Base-by-base conservation (phyloP, 2,113 vertebrate species). In the Chunga burmeisteri region DNA sequence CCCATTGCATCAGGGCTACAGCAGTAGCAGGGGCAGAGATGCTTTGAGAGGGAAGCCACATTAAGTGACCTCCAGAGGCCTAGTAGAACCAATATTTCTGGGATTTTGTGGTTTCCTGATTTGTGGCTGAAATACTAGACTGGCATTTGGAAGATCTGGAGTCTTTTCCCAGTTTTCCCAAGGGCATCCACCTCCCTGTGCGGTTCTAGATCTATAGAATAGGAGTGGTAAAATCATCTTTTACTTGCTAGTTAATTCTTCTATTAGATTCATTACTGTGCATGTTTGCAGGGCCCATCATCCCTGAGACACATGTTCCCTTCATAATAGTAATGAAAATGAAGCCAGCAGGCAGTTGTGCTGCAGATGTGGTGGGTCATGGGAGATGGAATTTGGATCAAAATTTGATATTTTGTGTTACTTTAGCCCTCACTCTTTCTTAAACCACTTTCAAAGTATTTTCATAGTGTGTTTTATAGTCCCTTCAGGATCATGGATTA, bases 391-490 rank as follows among this genome's bases (percentile, higher is more conserved):
- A 90, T 77, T 78, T 77, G 53, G 49, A 68, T 75, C 56, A 44
- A 67, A 87, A 15, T 75, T 91, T 75, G 81, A 53, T 75, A 38
- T 87, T 91, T 94, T 65, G 1, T 79, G 27, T 79, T 91, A 38
- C 73, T 79, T 94, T 94, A 87, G 70, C 36, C 49, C 42, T 81
- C 42, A 7, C 5, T 87, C 46, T 56, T 38, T 80, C 53, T 96
- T 83, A 81, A 91, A 65, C 19, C 9, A 49, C 44, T 85, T 85
- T 38, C 46, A 79, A 93, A 95, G 23, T 94, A 92, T 93, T 94
- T 97, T 96, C 91, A 80, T 29, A 26, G 4, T 32, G 70, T 53
- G 58, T 91, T 97, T 95, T 77, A 86, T 71, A 81, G 80, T 42
- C 42, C 73, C 70, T 85, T 87, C 84, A 90, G 78, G 74, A 93